These are phyloP conservation scores for Petrosia ficiformis DNA, from an alignment of 37 sponge, comb jelly and placozoan genomes.

Conservation along the genomic window DNA sequence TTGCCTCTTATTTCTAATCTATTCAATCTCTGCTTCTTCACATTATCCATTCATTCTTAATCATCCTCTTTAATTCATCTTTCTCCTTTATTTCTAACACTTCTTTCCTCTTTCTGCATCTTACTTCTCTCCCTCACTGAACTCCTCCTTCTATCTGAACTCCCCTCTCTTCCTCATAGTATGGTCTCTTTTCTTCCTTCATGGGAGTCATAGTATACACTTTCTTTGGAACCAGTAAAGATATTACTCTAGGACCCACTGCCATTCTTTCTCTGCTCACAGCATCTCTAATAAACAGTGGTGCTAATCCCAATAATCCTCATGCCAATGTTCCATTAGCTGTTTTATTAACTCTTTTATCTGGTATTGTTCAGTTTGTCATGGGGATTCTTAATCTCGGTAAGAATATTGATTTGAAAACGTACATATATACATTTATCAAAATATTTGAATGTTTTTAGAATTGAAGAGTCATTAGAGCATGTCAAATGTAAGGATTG, in stretches of 20 bases:
- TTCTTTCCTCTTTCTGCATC: too few relatives aligned
- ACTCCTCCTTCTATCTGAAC: too few relatives aligned
- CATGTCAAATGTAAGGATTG: background rate
- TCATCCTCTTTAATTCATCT: too few relatives aligned
- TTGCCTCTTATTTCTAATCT: too few relatives aligned
- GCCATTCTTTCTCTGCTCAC: slow-evolving; percentile 93
- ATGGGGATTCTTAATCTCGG: slow-evolving; percentile 87
- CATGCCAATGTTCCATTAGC: slow-evolving; percentile 53
- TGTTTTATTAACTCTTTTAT: slow-evolving; percentile 65
- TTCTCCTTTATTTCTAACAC: too few relatives aligned
- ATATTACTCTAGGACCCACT: slow-evolving; percentile 94
- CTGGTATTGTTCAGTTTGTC: slow-evolving; percentile 79
- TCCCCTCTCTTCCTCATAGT: slow-evolving; percentile 49
- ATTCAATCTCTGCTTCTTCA: too few relatives aligned
- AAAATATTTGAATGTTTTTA: background rate
- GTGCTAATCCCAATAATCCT: background rate
- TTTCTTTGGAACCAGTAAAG: slow-evolving; percentile 91
- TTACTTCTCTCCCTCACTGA: too few relatives aligned
- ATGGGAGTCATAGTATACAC: slow-evolving; percentile 89
- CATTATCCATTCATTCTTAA: too few relatives aligned
- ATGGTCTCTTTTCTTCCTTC: slow-evolving; percentile 93
- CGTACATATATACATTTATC: background rate
- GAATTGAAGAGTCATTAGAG: too few relatives aligned
- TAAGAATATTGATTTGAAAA: background rate
- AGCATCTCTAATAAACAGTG: slow-evolving; percentile 33